Base-by-base conservation (phyloP, 92 coral and sea anemone genomes). In the Porites lobata region DNA sequence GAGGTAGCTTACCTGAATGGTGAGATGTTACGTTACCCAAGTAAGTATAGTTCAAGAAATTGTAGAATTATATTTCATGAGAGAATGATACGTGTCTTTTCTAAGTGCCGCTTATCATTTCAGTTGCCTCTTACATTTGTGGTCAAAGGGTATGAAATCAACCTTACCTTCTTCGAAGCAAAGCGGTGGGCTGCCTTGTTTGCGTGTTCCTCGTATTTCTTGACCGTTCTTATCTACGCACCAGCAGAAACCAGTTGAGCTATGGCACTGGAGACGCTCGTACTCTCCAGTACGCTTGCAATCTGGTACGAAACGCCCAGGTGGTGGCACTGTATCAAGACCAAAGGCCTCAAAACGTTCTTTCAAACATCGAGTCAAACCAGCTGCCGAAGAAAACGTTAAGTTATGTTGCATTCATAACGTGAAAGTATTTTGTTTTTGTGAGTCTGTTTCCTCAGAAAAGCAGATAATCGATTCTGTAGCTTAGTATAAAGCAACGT, bases 241-340 rank as follows among this genome's bases (percentile, higher is more conserved):
- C 98, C 98, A 98, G 58, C 99, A 98, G 67, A 75, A 83, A 17
- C 93, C 96, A 65, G 93, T 86, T 24, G 92, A 81, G 4, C 79
- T 89, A 59, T 88, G 69, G 80, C 99, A 97, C 91, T 97, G 99
- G 11, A 94, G 93, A 8, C 58, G 52, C 50, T 92, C 69, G 78
- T 97, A 97, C 68, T 79, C 86, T 21, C 99, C 99, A n/a, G 69
- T 29, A 8, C 64, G 84, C n/a, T 81, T 65, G 65, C 99, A 98
- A 22, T 85, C 85, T 32, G 98, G 98, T 24, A 94, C 62, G 76
- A 81, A 95, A 50, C 94, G 92, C 53, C 88, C 91, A 38, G 75
- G 86, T 9, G 94, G 77, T 54, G 91, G 90, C 19, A 57, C 62
- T 43, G 57, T 85, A 59, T 85, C 80, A 26, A 56, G 71, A 1